phyloP scores from a whole-genome alignment of 23 tunicate species.

The Ascidia mentula region DNA sequence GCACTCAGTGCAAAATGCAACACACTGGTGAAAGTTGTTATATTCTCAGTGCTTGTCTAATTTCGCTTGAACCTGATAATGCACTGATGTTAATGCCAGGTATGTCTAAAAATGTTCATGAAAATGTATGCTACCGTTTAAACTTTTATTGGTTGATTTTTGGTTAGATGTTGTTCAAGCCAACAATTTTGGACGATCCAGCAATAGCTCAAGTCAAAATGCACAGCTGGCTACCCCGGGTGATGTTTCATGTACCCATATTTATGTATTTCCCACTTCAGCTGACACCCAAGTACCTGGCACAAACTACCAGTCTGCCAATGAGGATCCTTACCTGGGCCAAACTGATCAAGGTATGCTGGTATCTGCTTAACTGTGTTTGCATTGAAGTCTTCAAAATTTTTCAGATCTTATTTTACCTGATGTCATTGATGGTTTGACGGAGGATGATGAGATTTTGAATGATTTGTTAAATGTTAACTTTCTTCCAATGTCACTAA shows the following conservation, averaged over 20 bases:
- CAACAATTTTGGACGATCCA: constrained; percentile 74
- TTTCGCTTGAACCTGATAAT: constrained; percentile 87
- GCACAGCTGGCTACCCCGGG: constrained; percentile 78
- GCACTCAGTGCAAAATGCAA: constrained; percentile 65
- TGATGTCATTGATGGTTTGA: constrained; percentile 31
- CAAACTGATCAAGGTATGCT: constrained; percentile 31
- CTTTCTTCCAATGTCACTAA: neutral
- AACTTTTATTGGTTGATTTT: neutral
- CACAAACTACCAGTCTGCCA: constrained; percentile 38
- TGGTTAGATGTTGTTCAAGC: constrained; percentile 59
- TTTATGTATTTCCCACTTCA: constrained; percentile 88
- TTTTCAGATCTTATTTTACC: constrained; percentile 29
- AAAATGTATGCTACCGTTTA: neutral
- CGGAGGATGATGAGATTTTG: constrained; percentile 29
- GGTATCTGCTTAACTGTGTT: neutral
- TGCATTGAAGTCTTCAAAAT: neutral
- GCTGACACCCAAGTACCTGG: constrained; percentile 63
- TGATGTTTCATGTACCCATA: constrained; percentile 76
- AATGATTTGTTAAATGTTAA: neutral
- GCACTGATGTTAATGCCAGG: constrained; percentile 75
- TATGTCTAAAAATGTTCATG: neutral
- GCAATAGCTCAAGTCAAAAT: constrained; percentile 26
- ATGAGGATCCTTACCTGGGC: constrained; percentile 36
- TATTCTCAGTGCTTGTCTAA: constrained; percentile 77
- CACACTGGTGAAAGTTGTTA: constrained; percentile 22